Percentiles rank a stretch among this genome's conserved stretches.
Conservation (phyloP, 2,888 invertebrate species). For the Athalia circularis region DNA sequence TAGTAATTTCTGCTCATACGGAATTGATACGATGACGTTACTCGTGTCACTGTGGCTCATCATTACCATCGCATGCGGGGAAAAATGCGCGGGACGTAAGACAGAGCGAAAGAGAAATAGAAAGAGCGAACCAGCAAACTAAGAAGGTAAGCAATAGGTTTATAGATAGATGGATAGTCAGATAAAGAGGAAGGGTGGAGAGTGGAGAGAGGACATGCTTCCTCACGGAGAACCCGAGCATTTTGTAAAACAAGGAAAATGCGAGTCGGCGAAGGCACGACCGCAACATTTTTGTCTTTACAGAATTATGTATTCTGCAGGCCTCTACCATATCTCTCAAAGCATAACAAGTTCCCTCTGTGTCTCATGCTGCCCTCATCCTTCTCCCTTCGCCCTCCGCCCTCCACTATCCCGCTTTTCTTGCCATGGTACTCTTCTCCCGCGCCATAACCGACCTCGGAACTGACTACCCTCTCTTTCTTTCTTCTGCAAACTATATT, state of each 20-base stretch:
- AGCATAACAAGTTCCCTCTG: conserved; percentile 73
- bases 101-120: conserved; percentile 20
- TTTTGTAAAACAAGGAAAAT: conserved; percentile 73
- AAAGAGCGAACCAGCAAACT: conserved; percentile 51
- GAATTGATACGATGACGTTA: conserved; percentile 40
- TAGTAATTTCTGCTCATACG: background rate
- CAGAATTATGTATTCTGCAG: conserved; percentile 74
- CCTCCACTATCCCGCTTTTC: no score
- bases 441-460: conserved; percentile 50
- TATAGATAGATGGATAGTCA: conserved; percentile 10
- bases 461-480: conserved; percentile 53
- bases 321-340: conserved; percentile 73
- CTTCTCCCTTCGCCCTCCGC: background rate
- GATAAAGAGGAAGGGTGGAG: conserved; percentile 45
- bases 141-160: no score
- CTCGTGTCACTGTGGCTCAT: conserved; percentile 17
- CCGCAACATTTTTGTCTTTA: conserved; percentile 74
- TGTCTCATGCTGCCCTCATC: conserved; percentile 57
- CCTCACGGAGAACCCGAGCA: conserved; percentile 61
- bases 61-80: background rate
- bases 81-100: conserved; percentile 2
- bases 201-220: conserved; percentile 58
- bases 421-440: no score
- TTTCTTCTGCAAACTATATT: conserved; percentile 42
- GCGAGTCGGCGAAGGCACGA: conserved; percentile 69